Evolutionary conservation across 2,113 vertebrate genomes (phyloP).

Genomic region (Tenrec ecaudatus): DNA sequence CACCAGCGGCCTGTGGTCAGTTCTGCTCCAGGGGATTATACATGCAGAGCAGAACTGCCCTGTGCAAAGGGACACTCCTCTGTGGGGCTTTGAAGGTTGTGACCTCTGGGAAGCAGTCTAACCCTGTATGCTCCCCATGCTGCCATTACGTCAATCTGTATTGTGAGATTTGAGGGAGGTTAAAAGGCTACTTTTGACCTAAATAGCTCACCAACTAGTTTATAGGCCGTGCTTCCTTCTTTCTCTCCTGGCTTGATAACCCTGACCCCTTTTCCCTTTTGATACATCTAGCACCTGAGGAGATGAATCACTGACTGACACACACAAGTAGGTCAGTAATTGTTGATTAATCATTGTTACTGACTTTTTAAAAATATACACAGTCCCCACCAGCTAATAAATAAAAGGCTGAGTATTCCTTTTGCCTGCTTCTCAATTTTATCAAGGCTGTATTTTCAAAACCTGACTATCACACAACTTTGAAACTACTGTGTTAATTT

Average conservation of each 20-base stretch:
- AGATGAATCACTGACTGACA: not conserved
- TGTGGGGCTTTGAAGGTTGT: not conserved
- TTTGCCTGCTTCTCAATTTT: conserved; percentile 41
- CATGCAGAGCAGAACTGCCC: not conserved
- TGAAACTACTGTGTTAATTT: conserved; percentile 27
- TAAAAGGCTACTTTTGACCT: not conserved
- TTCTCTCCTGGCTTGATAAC: not conserved
- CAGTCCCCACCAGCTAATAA: not conserved
- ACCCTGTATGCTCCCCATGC: not conserved
- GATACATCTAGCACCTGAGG: not conserved
- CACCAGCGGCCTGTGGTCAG: not conserved
- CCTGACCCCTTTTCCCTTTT: conserved; percentile 20
- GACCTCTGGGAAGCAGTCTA: not conserved
- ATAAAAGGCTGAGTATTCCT: not conserved
- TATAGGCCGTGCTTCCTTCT: not conserved
- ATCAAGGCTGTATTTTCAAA: conserved; percentile 37
- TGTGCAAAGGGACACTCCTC: too few relatives aligned
- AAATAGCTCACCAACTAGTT: conserved; percentile 17
- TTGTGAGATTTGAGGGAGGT: not conserved
- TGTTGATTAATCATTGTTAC: not conserved
- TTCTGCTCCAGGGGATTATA: not conserved
- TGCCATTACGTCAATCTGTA: not conserved
- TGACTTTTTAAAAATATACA: not conserved
- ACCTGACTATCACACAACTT: conserved; percentile 18
- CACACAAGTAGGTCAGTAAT: not conserved